A percentile compares a stretch with the other conserved stretches of the same genome.
phyloP scores from a whole-genome alignment of 2,888 invertebrate genomes.

The Eurois occulta region DNA sequence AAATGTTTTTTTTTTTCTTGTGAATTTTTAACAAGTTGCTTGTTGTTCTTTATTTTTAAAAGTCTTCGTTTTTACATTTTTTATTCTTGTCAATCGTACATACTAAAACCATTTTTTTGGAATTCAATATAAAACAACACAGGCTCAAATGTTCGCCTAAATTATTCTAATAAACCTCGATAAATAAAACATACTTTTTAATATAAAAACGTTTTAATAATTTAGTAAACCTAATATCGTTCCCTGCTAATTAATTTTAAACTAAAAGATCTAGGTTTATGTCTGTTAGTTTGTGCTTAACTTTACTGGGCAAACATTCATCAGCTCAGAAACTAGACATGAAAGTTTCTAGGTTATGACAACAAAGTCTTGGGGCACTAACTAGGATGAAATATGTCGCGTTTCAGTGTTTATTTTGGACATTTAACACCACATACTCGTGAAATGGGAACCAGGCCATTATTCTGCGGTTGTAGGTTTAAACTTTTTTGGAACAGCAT shows the following conservation, averaged over 20 bases:
- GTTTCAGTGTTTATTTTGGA: constrained; percentile 29
- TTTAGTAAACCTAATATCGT: neutral
- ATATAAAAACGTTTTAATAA: neutral
- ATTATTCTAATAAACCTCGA: neutral
- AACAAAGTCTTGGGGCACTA: constrained; percentile 44
- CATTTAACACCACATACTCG: neutral
- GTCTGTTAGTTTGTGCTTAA: constrained; percentile 9
- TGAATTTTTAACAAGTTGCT: constrained; percentile 11
- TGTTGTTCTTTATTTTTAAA: neutral
- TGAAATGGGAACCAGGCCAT: neutral
- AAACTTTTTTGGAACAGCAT: neutral
- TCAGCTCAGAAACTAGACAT: constrained; percentile 27
- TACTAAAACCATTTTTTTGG: neutral
- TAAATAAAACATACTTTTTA: neutral
- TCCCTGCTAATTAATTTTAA: constrained; percentile 35
- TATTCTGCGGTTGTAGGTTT: neutral
- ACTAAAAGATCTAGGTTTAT: constrained; percentile 34
- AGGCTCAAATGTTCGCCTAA: neutral
- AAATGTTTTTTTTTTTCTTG: constrained; percentile 25
- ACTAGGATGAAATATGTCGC: constrained; percentile 41
- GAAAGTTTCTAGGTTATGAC: constrained; percentile 42
- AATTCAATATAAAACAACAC: neutral
- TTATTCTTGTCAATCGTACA: neutral
- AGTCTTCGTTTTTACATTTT: neutral
- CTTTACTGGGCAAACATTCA: constrained; percentile 30